Percentiles rank a stretch among this genome's conserved stretches.
phyloP scores from a whole-genome alignment of 2,113 vertebrate species.

The Sturnus vulgaris region DNA sequence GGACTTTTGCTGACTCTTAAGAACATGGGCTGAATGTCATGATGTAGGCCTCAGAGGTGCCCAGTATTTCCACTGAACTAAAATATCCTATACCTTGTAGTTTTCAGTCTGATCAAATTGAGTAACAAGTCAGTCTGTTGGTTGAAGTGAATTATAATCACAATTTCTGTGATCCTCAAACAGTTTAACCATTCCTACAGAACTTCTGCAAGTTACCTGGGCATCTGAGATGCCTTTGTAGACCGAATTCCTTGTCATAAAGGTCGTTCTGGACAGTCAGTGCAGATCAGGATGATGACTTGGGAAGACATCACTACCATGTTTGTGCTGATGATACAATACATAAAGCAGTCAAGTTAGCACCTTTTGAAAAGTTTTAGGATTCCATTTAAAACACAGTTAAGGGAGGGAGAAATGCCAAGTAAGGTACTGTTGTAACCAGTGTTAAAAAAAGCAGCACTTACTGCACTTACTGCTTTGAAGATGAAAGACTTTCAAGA shows the following conservation, averaged over 20 bases:
- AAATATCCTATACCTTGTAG: not conserved
- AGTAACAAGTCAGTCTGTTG: not conserved
- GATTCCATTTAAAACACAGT: not conserved
- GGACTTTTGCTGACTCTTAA: not conserved
- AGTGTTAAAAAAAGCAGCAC: not conserved
- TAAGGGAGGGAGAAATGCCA: not conserved
- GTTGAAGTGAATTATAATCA: not conserved
- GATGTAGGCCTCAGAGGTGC: not conserved
- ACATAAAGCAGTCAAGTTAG: not conserved
- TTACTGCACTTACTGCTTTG: not conserved
- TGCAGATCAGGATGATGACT: not conserved
- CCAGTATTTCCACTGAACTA: not conserved
- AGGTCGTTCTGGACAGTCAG: not conserved
- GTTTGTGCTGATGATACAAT: not conserved
- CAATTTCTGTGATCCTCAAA: not conserved
- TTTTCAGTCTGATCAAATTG: not conserved
- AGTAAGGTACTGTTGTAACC: not conserved
- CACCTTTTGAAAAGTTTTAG: not conserved
- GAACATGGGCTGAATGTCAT: not conserved
- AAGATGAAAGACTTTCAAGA: constrained; percentile 48
- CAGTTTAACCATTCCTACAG: not conserved
- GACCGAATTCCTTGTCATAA: not conserved
- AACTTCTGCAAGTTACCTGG: accelerated
- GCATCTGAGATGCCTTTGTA: not conserved
- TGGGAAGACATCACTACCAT: not conserved